phyloP scores from a whole-genome alignment of 2,888 invertebrate species.

The Acleris laterana region DNA sequence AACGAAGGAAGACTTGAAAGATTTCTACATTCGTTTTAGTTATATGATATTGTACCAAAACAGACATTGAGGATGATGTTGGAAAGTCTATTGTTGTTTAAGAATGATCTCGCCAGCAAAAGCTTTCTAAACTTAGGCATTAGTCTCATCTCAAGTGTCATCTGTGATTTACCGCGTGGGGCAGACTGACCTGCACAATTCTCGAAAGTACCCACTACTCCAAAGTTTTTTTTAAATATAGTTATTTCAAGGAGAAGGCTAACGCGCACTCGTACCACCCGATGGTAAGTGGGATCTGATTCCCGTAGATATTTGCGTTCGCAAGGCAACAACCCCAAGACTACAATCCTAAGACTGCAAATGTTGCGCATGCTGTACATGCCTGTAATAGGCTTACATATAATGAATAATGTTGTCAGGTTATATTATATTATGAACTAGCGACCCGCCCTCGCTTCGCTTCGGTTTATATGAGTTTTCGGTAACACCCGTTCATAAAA shows the following conservation, averaged over 20 bases:
- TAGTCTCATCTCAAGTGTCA: conserved; percentile 27
- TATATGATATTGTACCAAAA: background rate
- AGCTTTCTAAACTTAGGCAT: conserved; percentile 31
- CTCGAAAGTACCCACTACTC: background rate
- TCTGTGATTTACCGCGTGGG: conserved; percentile 10
- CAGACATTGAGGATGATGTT: conserved; percentile 4
- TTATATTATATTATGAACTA: too few relatives aligned
- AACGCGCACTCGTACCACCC: too few relatives aligned
- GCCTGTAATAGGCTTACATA: too few relatives aligned
- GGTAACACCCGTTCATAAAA: too few relatives aligned
- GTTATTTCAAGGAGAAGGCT: background rate
- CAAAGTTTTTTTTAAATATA: background rate
- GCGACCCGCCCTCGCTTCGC: too few relatives aligned
- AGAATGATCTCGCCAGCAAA: conserved; percentile 11
- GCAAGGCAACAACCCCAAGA: too few relatives aligned
- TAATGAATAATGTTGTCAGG: too few relatives aligned
- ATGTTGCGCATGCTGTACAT: too few relatives aligned
- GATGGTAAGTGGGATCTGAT: too few relatives aligned
- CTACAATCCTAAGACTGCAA: too few relatives aligned
- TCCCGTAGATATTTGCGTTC: too few relatives aligned
- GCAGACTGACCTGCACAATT: conserved; percentile 1
- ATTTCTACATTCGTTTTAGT: conserved; percentile 3
- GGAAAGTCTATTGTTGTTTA: conserved; percentile 18
- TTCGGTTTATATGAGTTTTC: too few relatives aligned
- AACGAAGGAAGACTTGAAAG: background rate